A percentile compares a stretch with the other conserved stretches of the same genome.
Conservation (phyloP, 2,797 vertebrate genomes). For the Eurystomus glaucurus region DNA sequence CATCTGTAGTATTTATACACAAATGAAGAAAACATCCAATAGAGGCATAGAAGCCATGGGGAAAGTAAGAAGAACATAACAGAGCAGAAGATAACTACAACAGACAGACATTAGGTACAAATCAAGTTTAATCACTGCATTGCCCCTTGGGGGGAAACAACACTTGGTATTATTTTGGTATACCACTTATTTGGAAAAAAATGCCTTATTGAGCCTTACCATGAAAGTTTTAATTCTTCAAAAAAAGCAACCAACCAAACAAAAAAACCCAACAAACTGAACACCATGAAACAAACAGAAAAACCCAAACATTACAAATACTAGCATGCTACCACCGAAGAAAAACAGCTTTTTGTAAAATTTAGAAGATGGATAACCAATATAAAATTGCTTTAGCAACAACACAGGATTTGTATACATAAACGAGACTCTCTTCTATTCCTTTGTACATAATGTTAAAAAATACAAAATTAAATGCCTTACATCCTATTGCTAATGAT, state of each 20-base stretch:
- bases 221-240: neutral
- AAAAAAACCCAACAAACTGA: neutral
- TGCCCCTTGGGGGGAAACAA: neutral
- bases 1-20: neutral
- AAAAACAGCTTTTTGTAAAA: neutral
- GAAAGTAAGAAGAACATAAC: neutral
- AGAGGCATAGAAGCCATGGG: neutral
- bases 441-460: neutral
- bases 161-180: neutral
- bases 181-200: neutral
- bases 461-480: neutral
- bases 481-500: neutral
- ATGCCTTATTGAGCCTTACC: neutral
- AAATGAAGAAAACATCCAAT: neutral
- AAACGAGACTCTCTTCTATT: neutral
- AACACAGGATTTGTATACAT: neutral
- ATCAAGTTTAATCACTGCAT: neutral
- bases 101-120: neutral
- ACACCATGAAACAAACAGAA: rapidly evolving
- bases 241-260: neutral
- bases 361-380: neutral
- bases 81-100: neutral
- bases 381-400: neutral
- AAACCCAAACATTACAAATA: neutral
- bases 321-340: neutral